A percentile compares a stretch with the other conserved stretches of the same genome.
Conservation (phyloP, 2,797 vertebrate species). For the Brachymystax lenok region DNA sequence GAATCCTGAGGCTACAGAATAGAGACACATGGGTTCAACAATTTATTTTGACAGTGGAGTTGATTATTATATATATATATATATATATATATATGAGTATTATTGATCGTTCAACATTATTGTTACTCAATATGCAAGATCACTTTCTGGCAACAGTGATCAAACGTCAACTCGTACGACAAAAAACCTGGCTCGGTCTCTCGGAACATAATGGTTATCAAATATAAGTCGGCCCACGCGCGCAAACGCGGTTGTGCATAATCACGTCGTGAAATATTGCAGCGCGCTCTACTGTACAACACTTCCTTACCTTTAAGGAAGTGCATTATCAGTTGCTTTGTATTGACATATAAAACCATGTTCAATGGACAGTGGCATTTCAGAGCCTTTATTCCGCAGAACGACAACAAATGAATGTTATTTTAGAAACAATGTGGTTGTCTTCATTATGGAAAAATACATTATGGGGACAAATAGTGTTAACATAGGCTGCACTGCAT, state of each 20-base stretch:
- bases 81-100: too few relatives aligned
- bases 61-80: too few relatives aligned
- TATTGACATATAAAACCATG: background rate
- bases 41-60: background rate
- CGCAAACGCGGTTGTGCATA: constrained; percentile 58
- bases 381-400: background rate
- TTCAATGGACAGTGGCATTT: background rate
- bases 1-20: background rate
- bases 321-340: background rate
- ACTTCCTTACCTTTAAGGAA: background rate
- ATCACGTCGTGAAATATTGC: background rate
- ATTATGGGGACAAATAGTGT: too few relatives aligned
- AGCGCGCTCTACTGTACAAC: background rate
- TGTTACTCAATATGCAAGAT: constrained; percentile 47
- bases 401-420: background rate
- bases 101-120: constrained; percentile 1
- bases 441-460: too few relatives aligned
- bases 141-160: background rate
- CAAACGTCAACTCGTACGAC: constrained; percentile 36
- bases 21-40: background rate
- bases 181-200: constrained; percentile 19
- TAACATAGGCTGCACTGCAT: background rate
- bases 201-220: constrained; percentile 22
- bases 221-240: constrained; percentile 60
- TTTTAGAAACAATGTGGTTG: background rate